phyloP scores from a whole-genome alignment of 2,797 vertebrate genomes.

The Echiichthys vipera region DNA sequence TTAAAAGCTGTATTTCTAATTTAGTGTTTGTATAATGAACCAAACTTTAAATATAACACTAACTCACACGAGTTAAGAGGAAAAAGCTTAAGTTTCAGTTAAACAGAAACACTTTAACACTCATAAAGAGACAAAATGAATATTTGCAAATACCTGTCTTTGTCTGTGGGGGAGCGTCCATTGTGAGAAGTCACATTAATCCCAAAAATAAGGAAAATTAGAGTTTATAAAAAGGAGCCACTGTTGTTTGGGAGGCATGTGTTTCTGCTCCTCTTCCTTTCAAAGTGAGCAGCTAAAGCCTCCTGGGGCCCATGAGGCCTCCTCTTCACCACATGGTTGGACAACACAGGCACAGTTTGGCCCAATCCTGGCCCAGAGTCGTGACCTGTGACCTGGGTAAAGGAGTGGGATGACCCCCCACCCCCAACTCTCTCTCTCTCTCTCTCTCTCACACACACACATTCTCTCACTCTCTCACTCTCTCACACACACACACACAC shows the following conservation, averaged over 20 bases:
- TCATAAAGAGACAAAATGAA: neutral
- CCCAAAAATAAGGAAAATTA: neutral
- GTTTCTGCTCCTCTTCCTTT: conserved; percentile 11
- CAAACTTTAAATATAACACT: neutral
- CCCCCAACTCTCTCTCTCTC: too few species aligned
- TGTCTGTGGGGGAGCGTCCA: conserved; percentile 69
- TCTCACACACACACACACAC: too few species aligned
- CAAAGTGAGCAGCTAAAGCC: neutral
- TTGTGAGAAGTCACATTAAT: conserved; percentile 18
- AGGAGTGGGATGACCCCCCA: neutral
- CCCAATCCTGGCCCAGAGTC: conserved; percentile 39
- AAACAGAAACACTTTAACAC: neutral
- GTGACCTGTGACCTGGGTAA: conserved; percentile 22
- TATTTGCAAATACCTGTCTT: conserved; percentile 67
- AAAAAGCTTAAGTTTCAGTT: neutral
- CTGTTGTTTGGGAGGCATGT: conserved; percentile 5
- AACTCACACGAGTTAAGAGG: fast-evolving
- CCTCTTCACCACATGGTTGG: conserved; percentile 47
- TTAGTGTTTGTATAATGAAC: neutral
- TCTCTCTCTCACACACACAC: too few species aligned
- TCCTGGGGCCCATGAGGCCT: neutral
- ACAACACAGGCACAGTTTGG: conserved; percentile 14
- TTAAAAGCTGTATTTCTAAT: neutral
- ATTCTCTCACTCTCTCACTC: too few species aligned
- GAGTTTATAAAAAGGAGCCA: neutral